phyloP scores from a whole-genome alignment of 1,140 invertebrate species.

The Brachionus rotundiformis region DNA sequence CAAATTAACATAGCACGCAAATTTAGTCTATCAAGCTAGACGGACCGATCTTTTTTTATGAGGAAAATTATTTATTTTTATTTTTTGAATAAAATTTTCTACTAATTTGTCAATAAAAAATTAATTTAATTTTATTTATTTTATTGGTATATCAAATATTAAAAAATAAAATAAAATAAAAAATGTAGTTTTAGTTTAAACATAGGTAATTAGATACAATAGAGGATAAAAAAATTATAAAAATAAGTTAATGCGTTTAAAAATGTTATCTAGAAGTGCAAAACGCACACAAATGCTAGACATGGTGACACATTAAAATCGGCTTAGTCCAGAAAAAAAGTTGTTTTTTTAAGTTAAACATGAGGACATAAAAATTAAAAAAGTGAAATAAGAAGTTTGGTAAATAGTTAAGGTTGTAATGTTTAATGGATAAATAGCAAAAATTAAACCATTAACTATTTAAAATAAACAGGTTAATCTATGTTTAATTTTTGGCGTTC shows the following conservation, averaged over 20 bases:
- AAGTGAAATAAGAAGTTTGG: background rate
- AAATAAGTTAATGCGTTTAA: no score
- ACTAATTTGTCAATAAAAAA: no score
- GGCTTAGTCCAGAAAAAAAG: background rate
- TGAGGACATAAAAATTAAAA: background rate
- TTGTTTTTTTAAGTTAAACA: background rate
- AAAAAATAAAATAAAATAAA: no score
- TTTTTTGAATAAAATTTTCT: no score
- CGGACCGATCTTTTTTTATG: background rate
- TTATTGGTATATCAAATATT: no score
- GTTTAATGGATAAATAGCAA: conserved; percentile 29
- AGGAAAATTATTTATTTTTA: background rate
- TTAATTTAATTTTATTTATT: no score
- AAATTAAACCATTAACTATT: background rate
- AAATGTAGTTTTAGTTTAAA: no score
- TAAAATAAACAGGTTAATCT: conserved; percentile 41
- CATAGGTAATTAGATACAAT: no score
- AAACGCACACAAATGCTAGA: background rate
- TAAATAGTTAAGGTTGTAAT: conserved; percentile 29
- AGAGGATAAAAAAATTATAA: no score
- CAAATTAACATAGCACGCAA: conserved; percentile 13
- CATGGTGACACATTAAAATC: background rate
- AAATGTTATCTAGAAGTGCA: background rate
- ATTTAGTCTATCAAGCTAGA: background rate
- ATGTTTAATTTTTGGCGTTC: conserved; percentile 18